These are phyloP conservation scores for Coenonympha glycerion DNA, from an alignment of 2,888 invertebrate genomes.

Conservation along the genomic window DNA sequence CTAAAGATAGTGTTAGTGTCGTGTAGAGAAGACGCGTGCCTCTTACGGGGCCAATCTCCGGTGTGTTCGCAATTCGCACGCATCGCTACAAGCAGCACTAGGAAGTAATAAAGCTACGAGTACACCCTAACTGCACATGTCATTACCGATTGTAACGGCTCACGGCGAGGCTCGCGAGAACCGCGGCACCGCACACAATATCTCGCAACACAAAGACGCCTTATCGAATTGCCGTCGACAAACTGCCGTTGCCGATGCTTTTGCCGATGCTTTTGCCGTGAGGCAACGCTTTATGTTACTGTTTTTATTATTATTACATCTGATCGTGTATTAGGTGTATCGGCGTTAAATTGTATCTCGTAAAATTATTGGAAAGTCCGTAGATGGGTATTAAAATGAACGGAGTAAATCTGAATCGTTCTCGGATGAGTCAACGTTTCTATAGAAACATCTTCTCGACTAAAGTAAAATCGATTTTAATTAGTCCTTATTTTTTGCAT, in stretches of 20 bases:
- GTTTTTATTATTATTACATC: conserved; percentile 9
- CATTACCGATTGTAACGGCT: conserved; percentile 72
- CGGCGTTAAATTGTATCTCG: neutral
- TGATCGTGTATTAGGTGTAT: conserved; percentile 1
- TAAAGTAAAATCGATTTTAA: too few relatives aligned
- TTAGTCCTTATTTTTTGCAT: too few relatives aligned
- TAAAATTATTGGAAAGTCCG: conserved; percentile 1
- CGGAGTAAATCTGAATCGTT: neutral
- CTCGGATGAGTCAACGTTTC: neutral
- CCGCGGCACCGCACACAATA: conserved; percentile 36
- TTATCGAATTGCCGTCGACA: conserved; percentile 55
- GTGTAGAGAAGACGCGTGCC: conserved; percentile 45
- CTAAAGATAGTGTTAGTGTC: conserved; percentile 25
- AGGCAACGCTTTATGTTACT: conserved; percentile 8
- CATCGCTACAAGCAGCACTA: conserved; percentile 44
- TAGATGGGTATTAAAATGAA: neutral
- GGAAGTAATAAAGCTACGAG: conserved; percentile 74
- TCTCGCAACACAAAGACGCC: conserved; percentile 35
- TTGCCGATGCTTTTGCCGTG: too few relatives aligned
- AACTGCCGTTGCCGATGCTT: conserved; percentile 10
- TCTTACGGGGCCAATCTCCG: conserved; percentile 71
- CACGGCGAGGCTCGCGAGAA: conserved; percentile 60
- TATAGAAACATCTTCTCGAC: neutral
- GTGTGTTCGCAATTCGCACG: conserved; percentile 66
- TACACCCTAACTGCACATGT: conserved; percentile 71